These are phyloP conservation scores for Acleris emargana DNA, from an alignment of 2,888 invertebrate species.

Conservation along the genomic window DNA sequence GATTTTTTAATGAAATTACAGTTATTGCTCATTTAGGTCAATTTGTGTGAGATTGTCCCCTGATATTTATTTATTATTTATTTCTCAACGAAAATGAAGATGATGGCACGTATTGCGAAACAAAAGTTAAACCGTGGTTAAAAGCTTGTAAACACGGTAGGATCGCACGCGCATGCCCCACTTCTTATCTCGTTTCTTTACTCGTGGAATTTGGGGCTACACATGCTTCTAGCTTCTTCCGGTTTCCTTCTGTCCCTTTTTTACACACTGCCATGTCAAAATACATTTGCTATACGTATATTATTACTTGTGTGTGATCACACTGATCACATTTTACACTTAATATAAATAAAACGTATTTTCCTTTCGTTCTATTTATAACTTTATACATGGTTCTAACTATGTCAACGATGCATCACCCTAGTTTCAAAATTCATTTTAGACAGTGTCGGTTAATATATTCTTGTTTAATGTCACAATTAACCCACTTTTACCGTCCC, in stretches of 20 bases:
- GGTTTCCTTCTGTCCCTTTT: not conserved
- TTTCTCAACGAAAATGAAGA: too few relatives aligned
- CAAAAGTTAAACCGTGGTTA: slow-evolving; percentile 14
- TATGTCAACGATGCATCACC: slow-evolving; percentile 36
- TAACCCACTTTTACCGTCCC: slow-evolving; percentile 30
- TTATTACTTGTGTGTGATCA: not conserved
- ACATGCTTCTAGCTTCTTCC: slow-evolving; percentile 5
- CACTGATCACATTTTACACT: not conserved
- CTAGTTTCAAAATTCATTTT: slow-evolving; percentile 27
- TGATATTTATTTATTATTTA: too few relatives aligned
- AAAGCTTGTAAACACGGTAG: slow-evolving; percentile 22
- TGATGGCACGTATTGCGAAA: slow-evolving; percentile 6
- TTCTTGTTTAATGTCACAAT: slow-evolving; percentile 29
- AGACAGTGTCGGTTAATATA: slow-evolving; percentile 27
- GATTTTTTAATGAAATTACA: too few relatives aligned
- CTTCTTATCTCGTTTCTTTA: slow-evolving; percentile 19
- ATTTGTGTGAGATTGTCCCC: too few relatives aligned
- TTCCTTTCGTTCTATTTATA: slow-evolving; percentile 4
- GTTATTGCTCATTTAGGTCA: not conserved
- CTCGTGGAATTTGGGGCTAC: slow-evolving; percentile 17
- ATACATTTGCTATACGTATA: not conserved
- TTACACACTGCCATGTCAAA: too few relatives aligned
- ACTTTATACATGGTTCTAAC: slow-evolving; percentile 19
- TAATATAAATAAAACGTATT: not conserved
- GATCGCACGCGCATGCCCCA: slow-evolving; percentile 27